Percentiles rank a stretch among this genome's conserved stretches.
phyloP scores from a whole-genome alignment of 2,113 vertebrate genomes.

The Mugil cephalus region DNA sequence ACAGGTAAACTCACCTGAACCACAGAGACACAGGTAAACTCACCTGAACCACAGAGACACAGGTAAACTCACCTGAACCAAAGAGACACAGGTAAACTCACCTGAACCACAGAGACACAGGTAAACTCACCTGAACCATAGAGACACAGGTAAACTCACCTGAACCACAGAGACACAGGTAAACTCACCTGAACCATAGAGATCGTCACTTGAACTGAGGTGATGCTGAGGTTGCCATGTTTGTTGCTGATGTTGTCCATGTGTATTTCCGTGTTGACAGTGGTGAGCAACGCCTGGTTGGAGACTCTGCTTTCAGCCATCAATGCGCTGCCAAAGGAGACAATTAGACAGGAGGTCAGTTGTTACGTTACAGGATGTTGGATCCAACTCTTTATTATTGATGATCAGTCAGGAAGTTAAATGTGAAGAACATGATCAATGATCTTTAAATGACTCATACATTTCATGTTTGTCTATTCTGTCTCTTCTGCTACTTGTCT shows the following conservation, averaged over 20 bases:
- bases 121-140: constrained; percentile 69
- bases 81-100: constrained; percentile 53
- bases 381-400: too few species aligned
- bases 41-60: background rate
- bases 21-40: constrained; percentile 22
- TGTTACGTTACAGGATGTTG: background rate
- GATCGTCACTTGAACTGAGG: too few species aligned
- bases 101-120: constrained; percentile 89
- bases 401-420: too few species aligned
- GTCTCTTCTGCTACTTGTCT: background rate
- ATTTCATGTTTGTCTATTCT: too few species aligned
- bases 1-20: constrained; percentile 78
- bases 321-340: constrained; percentile 93
- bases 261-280: constrained; percentile 73
- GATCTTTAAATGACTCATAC: background rate
- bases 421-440: too few species aligned
- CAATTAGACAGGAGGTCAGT: constrained; percentile 90
- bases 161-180: background rate
- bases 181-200: background rate
- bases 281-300: constrained; percentile 94
- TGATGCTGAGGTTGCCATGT: background rate
- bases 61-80: background rate
- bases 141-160: background rate
- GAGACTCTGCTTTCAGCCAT: constrained; percentile 93
- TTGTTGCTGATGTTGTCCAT: background rate